Conservation (phyloP, 35 echinoderm and acorn worm species). For the Lytechinus variegatus region DNA sequence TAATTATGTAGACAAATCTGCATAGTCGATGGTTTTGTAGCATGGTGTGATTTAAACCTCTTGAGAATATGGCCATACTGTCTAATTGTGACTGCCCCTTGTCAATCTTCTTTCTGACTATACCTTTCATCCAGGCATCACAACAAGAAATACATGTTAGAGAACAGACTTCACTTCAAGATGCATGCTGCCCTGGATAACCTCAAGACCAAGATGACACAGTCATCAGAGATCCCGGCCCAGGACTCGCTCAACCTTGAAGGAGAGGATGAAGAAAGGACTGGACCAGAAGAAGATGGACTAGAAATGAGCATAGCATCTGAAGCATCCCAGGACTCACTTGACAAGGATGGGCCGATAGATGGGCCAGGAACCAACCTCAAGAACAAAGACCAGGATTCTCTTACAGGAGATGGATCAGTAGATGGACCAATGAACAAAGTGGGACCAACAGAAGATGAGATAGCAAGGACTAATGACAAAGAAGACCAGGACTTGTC, state of each 20-base stretch:
- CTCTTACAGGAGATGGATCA: neutral
- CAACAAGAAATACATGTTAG: constrained; percentile 85
- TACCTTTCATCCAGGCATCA: constrained; percentile 47
- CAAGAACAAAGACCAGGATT: too few species aligned
- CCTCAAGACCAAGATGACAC: constrained; percentile 62
- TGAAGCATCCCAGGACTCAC: constrained; percentile 9
- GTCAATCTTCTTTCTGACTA: too few species aligned
- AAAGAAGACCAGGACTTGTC: constrained; percentile 12
- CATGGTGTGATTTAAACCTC: too few species aligned
- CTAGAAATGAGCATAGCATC: neutral
- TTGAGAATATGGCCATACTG: too few species aligned
- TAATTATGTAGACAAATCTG: too few species aligned
- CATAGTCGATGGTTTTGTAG: too few species aligned
- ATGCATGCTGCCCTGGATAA: constrained; percentile 81
- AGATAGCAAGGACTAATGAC: neutral
- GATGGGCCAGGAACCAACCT: too few species aligned
- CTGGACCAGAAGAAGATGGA: constrained; percentile 34
- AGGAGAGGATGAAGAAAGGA: neutral
- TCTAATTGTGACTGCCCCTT: too few species aligned
- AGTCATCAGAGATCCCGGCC: neutral
- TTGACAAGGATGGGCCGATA: neutral
- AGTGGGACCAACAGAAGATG: neutral
- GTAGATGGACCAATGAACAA: too few species aligned
- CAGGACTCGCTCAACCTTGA: constrained; percentile 24
- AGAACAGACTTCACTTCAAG: constrained; percentile 92